Percentiles rank a stretch among this genome's conserved stretches.
Conservation (phyloP, 2,113 vertebrate species). For the Nothoprocta pentlandii region DNA sequence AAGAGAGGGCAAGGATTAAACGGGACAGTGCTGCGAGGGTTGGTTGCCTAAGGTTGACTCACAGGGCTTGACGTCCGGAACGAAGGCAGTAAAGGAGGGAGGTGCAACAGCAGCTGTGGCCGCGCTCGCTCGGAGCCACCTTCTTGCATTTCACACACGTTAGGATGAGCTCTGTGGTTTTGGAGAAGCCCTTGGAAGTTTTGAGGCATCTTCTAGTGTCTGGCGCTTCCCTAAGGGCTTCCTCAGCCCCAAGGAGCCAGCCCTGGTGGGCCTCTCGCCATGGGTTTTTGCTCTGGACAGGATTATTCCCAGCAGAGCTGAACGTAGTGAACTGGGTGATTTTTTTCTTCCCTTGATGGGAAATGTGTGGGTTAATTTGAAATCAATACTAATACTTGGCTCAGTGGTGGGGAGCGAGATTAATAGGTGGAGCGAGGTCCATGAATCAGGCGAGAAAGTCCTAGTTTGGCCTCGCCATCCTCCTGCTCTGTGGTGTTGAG, state of each 20-base stretch:
- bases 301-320: background rate
- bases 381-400: slow-evolving; percentile 48
- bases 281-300: background rate
- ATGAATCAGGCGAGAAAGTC: slow-evolving; percentile 2
- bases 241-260: background rate
- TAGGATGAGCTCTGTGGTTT: fast-evolving
- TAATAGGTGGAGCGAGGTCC: background rate
- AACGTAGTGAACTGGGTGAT: background rate
- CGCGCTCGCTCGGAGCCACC: background rate
- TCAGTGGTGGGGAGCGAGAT: background rate
- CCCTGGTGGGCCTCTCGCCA: background rate
- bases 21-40: background rate
- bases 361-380: slow-evolving; percentile 44
- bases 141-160: background rate
- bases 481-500: background rate
- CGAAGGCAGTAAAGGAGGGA: background rate
- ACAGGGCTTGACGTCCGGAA: background rate
- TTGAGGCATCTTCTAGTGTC: background rate
- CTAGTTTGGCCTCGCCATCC: background rate
- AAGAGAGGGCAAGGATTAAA: background rate
- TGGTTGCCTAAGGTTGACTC: background rate
- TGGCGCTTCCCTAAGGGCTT: background rate
- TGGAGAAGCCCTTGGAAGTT: background rate
- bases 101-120: background rate
- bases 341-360: background rate